A percentile compares a stretch with the other conserved stretches of the same genome.
phyloP scores from a whole-genome alignment of 53 echinoderm and acorn worm species.

The Astropecten irregularis region DNA sequence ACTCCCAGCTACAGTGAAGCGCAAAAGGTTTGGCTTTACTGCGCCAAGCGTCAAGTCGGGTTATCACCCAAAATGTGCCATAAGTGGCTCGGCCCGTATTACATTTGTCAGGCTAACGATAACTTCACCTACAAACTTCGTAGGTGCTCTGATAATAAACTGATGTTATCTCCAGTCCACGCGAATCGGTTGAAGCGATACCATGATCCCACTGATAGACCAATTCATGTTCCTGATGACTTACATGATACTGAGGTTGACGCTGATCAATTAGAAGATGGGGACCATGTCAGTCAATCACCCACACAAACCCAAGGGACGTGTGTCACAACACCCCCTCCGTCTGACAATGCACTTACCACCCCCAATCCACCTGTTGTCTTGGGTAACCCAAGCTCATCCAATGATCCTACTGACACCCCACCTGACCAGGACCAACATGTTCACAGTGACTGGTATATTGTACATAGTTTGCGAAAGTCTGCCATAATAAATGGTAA shows the following conservation, averaged over 20 bases:
- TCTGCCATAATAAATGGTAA: no score
- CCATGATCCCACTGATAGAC: constrained; percentile 50
- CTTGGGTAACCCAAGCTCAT: background rate
- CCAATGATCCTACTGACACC: background rate
- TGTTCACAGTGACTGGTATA: no score
- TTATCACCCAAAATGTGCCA: constrained; percentile 37
- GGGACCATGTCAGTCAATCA: background rate
- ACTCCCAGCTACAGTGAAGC: constrained; percentile 27
- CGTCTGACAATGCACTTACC: background rate
- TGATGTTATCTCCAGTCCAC: background rate
- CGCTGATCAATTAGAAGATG: background rate
- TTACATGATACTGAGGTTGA: background rate
- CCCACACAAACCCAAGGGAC: no score
- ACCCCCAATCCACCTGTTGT: constrained; percentile 17
- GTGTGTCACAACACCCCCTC: no score
- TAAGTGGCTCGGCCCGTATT: constrained; percentile 63
- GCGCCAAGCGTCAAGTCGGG: constrained; percentile 28
- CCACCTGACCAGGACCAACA: no score
- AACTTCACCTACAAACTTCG: constrained; percentile 40
- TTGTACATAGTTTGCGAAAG: no score
- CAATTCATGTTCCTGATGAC: constrained; percentile 32
- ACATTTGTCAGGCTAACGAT: constrained; percentile 26
- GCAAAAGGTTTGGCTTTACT: constrained; percentile 43
- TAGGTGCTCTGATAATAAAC: background rate
- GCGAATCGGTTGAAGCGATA: constrained; percentile 25